A percentile compares a stretch with the other conserved stretches of the same genome.
These are phyloP conservation scores for Chymomyza fuscimana DNA, from an alignment of 2,888 invertebrate genomes.

Conservation along the genomic window DNA sequence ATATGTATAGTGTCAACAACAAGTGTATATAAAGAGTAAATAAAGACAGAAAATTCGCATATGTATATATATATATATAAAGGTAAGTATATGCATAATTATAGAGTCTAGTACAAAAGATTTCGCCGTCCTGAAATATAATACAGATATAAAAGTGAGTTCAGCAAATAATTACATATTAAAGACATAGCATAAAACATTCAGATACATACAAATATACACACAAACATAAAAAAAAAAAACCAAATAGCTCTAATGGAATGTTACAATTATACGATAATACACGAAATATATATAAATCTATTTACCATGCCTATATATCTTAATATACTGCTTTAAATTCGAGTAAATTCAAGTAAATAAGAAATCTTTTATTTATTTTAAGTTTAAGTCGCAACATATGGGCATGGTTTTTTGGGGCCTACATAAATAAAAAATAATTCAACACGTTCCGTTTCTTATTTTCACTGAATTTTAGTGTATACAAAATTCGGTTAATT, in stretches of 20 bases:
- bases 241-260: neutral
- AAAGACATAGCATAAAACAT: slow-evolving; percentile 23
- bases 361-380: no score
- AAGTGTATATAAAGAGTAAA: slow-evolving; percentile 19
- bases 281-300: neutral
- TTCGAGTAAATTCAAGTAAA: no score
- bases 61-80: slow-evolving; percentile 47
- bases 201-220: slow-evolving; percentile 29
- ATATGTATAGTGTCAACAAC: slow-evolving; percentile 9
- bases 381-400: no score
- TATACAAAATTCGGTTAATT: no score
- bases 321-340: no score
- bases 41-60: slow-evolving; percentile 29
- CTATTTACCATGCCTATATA: no score
- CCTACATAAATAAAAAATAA: no score
- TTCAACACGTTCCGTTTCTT: no score
- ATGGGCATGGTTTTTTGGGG: no score
- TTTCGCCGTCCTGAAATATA: slow-evolving; percentile 84
- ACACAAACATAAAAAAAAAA: slow-evolving; percentile 27
- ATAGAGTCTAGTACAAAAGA: slow-evolving; percentile 82
- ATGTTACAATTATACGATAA: neutral
- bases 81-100: slow-evolving; percentile 40
- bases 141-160: slow-evolving; percentile 80
- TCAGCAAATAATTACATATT: slow-evolving; percentile 61
- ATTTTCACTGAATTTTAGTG: no score